Conservation (phyloP, 2,113 vertebrate species). For the Capreolus pygargus region DNA sequence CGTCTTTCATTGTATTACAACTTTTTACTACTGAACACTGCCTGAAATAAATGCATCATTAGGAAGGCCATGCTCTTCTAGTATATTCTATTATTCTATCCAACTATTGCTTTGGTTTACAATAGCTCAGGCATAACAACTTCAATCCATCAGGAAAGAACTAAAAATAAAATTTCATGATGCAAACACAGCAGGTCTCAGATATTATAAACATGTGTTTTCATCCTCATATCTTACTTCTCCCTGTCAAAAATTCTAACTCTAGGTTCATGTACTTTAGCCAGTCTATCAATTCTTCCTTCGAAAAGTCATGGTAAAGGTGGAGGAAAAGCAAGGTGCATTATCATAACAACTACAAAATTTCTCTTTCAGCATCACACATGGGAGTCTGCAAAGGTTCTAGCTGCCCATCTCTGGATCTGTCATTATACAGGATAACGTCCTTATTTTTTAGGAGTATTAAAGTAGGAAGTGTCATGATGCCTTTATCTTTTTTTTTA, state of each 20-base stretch:
- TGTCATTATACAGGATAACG: neutral
- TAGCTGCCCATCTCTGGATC: neutral
- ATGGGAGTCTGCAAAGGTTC: neutral
- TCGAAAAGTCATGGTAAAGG: neutral
- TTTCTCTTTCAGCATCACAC: neutral
- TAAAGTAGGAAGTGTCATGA: neutral
- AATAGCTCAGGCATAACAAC: neutral
- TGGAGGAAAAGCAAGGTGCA: neutral
- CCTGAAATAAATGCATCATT: neutral
- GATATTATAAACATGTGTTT: neutral
- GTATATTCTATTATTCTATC: neutral
- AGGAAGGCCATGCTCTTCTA: neutral
- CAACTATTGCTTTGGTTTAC: constrained; percentile 22
- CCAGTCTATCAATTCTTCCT: neutral
- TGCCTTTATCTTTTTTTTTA: neutral
- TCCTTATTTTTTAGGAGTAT: neutral
- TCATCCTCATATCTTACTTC: neutral
- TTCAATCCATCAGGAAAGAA: neutral
- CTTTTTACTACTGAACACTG: neutral
- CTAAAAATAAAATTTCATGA: constrained; percentile 11
- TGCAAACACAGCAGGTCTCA: neutral
- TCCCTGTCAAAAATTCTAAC: neutral
- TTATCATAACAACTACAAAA: neutral
- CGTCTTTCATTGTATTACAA: neutral
- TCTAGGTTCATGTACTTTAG: neutral